Percentiles rank a stretch among this genome's conserved stretches.
These are phyloP conservation scores for Acanthurus lineatus DNA, from an alignment of 2,797 vertebrate genomes.

Conservation along the genomic window DNA sequence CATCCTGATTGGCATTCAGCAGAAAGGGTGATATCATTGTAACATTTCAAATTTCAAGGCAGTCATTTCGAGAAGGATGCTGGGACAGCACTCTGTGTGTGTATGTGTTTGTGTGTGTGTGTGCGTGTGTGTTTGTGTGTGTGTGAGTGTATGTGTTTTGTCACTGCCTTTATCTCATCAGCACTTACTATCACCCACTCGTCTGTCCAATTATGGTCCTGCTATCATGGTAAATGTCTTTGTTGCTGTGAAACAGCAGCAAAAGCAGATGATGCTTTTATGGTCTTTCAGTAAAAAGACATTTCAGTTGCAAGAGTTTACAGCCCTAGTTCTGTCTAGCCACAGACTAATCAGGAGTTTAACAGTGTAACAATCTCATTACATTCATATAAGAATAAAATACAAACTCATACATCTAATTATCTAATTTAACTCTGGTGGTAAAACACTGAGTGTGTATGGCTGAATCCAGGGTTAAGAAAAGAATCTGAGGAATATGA, in stretches of 20 bases:
- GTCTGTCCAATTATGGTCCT: not conserved
- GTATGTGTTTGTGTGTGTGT: conserved; percentile 6
- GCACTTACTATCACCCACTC: not conserved
- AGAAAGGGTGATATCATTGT: not conserved
- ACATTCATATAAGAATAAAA: not conserved
- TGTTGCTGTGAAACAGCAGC: conserved; percentile 9
- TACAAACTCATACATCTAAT: not conserved
- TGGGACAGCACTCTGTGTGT: not conserved
- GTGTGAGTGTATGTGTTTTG: conserved; percentile 1
- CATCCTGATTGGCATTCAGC: conserved; percentile 10
- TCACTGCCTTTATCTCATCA: conserved; percentile 12
- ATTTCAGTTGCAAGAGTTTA: not conserved
- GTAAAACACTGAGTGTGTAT: conserved; percentile 1
- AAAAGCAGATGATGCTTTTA: not conserved
- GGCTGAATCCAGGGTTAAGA: conserved; percentile 10
- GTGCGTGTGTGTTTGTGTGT: conserved; percentile 4
- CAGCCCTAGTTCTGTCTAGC: not conserved
- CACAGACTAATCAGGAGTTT: not conserved
- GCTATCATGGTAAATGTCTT: not conserved
- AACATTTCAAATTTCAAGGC: conserved; percentile 25
- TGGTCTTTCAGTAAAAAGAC: not conserved
- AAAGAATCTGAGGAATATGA: conserved; percentile 22
- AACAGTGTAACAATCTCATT: not conserved
- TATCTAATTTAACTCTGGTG: not conserved
- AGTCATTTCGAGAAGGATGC: not conserved